A percentile compares a stretch with the other conserved stretches of the same genome.
Conservation (phyloP, 2,888 invertebrate species). For the Perizoma flavofasciatum region DNA sequence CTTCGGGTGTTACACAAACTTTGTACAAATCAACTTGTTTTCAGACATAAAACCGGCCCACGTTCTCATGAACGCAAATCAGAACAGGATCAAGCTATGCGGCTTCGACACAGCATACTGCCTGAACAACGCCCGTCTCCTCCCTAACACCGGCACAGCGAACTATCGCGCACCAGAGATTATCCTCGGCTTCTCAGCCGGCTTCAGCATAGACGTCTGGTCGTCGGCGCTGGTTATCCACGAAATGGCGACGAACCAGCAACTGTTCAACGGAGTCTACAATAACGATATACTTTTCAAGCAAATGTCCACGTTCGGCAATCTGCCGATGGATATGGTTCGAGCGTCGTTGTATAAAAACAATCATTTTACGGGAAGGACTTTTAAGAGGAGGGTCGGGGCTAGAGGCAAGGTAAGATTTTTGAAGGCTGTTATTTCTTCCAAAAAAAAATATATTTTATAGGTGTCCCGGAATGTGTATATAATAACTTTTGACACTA, state of each 20-base stretch:
- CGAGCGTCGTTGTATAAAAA: constrained; percentile 36
- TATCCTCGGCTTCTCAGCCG: constrained; percentile 56
- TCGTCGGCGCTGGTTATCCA: constrained; percentile 59
- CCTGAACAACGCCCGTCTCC: constrained; percentile 5
- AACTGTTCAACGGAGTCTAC: constrained; percentile 47
- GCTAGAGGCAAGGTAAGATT: constrained; percentile 35
- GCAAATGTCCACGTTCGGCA: constrained; percentile 55
- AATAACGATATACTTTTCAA: constrained; percentile 58
- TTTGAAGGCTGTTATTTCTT: not conserved
- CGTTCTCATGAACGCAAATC: constrained; percentile 52
- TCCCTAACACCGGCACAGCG: constrained; percentile 46
- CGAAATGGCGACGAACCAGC: constrained; percentile 57
- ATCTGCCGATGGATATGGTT: constrained; percentile 52
- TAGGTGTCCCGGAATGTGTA: no score
- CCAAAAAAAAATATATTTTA: no score
- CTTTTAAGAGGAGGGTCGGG: constrained; percentile 42
- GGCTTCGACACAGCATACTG: constrained; percentile 61
- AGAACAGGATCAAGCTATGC: constrained; percentile 55
- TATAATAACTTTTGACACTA: no score
- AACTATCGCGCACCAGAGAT: constrained; percentile 65
- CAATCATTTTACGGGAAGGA: constrained; percentile 44
- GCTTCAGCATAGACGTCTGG: constrained; percentile 64
- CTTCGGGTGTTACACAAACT: no score
- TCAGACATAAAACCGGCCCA: constrained; percentile 67
- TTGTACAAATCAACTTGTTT: constrained; percentile 29